phyloP scores from a whole-genome alignment of 2,797 vertebrate species.

The Mastacembelus armatus region DNA sequence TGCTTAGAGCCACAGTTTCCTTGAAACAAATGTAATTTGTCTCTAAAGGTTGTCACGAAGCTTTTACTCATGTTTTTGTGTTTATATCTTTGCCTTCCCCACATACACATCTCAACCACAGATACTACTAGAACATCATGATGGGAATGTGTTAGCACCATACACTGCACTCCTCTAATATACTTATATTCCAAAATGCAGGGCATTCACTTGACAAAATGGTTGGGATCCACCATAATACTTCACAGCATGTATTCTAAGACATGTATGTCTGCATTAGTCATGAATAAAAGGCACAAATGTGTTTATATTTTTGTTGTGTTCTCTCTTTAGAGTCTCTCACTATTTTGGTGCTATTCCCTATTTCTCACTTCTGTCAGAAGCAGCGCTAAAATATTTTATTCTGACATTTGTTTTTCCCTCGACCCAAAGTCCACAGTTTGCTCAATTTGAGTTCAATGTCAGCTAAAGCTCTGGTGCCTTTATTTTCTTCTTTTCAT shows the following conservation, averaged over 20 bases:
- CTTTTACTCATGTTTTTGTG: slow-evolving; percentile 7
- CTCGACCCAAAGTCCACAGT: slow-evolving; percentile 44
- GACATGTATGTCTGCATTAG: background rate
- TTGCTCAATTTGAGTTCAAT: slow-evolving; percentile 68
- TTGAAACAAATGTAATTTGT: slow-evolving; percentile 33
- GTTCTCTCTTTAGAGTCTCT: background rate
- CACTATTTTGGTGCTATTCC: slow-evolving; percentile 20
- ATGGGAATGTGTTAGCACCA: background rate
- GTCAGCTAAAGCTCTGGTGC: slow-evolving; percentile 59
- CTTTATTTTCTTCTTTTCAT: slow-evolving; percentile 74
- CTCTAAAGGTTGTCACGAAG: background rate
- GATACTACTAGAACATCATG: background rate
- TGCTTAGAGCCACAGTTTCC: slow-evolving; percentile 25
- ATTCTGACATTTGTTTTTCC: slow-evolving; percentile 58
- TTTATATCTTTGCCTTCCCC: background rate
- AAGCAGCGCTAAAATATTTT: slow-evolving; percentile 41
- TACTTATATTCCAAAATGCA: background rate
- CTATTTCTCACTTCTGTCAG: slow-evolving; percentile 43
- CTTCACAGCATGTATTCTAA: background rate
- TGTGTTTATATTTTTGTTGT: background rate
- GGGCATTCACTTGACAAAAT: slow-evolving; percentile 3
- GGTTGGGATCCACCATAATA: too few relatives aligned
- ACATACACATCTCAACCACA: background rate
- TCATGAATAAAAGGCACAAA: slow-evolving; percentile 6
- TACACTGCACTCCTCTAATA: background rate